Base-by-base conservation (phyloP, 2,113 vertebrate species). In the Zingel zingel region DNA sequence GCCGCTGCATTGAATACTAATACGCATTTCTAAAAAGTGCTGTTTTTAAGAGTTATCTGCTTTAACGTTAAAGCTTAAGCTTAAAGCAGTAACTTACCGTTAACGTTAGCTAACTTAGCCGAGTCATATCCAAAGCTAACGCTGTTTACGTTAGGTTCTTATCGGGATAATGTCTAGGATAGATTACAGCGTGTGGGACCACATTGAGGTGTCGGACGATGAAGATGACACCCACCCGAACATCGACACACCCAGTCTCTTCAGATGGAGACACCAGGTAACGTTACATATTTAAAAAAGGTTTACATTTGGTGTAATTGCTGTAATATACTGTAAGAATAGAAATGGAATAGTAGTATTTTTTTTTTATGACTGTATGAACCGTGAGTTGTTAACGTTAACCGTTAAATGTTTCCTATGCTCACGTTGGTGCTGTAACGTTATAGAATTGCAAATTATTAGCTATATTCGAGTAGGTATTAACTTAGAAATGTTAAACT, bases 171-270 rank as follows among this genome's bases (percentile, higher is more conserved):
- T 94, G 94, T 92, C 94, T 16, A 74, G 90, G 78, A 98, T 98
- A 93, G 98, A 99, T 84, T 99, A 99, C 94, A 99, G 98, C 90
- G 96, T 98, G 88, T 99, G 98, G 98, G 97, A 99, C 85, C 97
- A 99, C 84, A 99, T 99, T 85, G 98, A 99, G 89, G 98, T 99
- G 82, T 99, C 98, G 1, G 98, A 99, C 77, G 98, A 99, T 89
- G 98, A 99, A 81, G 98, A 99, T 74, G 98, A 99, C 74, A 98
- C 95, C 23, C 98, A 99, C 84, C 98, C 98, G 56, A 99, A 99
- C 87, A 99, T 99, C 92, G 98, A 99, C 93, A 99, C 98, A 12
- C 97, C 98, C 65, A 99, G 98, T 1, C 96, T 99, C 43, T 99
- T 98, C 93, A 95, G 97, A 91, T 98, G 98, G 98, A 95, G 98